phyloP scores from a whole-genome alignment of 2,113 vertebrate genomes.

The Enhydra lutris region DNA sequence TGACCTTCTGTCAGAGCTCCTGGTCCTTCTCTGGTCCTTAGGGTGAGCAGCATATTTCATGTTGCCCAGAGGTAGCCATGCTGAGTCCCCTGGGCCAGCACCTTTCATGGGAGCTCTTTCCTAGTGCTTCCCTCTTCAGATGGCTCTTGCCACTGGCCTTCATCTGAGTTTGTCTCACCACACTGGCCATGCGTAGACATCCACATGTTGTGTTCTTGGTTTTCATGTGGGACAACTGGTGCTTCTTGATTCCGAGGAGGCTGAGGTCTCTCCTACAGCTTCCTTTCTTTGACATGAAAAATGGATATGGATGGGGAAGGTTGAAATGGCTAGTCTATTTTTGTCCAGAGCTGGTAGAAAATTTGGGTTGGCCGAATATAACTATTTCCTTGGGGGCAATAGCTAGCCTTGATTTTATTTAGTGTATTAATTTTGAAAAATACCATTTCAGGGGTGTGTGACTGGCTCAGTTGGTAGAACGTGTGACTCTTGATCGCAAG shows the following conservation, averaged over 20 bases:
- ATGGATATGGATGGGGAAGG: not conserved
- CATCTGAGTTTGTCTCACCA: not conserved
- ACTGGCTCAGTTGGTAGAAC: not conserved
- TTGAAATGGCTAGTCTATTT: not conserved
- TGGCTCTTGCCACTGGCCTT: not conserved
- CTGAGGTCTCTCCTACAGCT: not conserved
- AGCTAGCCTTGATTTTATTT: slow-evolving; percentile 16
- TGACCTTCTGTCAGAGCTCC: not conserved
- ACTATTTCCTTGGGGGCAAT: not conserved
- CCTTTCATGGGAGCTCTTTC: not conserved
- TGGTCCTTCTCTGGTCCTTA: not conserved
- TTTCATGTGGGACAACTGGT: not conserved
- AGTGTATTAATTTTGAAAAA: not conserved
- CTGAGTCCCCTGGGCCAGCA: not conserved
- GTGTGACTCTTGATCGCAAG: not conserved
- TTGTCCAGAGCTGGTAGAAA: not conserved
- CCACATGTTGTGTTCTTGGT: not conserved
- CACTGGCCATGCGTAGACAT: not conserved
- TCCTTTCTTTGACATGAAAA: not conserved
- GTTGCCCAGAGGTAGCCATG: not conserved
- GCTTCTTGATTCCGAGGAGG: not conserved
- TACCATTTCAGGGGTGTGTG: not conserved
- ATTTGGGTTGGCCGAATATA: not conserved
- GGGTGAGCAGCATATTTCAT: not conserved
- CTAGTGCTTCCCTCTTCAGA: not conserved